These are phyloP conservation scores for Cylas formicarius DNA, from an alignment of 1,140 invertebrate species.

Conservation along the genomic window DNA sequence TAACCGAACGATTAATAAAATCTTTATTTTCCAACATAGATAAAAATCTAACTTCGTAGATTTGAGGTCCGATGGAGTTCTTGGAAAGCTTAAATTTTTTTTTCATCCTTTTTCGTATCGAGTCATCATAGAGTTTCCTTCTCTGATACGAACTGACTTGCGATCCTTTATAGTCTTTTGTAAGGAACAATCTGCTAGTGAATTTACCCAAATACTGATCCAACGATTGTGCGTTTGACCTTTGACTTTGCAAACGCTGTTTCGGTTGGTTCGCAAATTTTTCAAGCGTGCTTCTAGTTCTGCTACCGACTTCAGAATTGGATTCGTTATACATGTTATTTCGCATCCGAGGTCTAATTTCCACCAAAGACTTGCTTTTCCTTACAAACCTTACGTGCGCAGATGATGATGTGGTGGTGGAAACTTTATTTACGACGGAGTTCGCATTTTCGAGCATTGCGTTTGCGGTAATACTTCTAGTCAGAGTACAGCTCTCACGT, in stretches of 20 bases:
- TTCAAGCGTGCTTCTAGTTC: slow-evolving; percentile 9
- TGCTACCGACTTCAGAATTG: slow-evolving; percentile 11
- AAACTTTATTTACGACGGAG: too few species aligned
- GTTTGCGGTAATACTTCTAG: too few species aligned
- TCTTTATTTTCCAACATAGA: slow-evolving; percentile 11
- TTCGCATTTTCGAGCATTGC: too few species aligned
- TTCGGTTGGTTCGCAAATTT: slow-evolving; percentile 17
- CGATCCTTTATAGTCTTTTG: slow-evolving; percentile 20
- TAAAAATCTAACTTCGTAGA: slow-evolving; percentile 23
- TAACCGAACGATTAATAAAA: too few species aligned
- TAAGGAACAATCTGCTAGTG: slow-evolving; percentile 21
- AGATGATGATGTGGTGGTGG: too few species aligned
- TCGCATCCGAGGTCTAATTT: not conserved
- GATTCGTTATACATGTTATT: slow-evolving; percentile 1
- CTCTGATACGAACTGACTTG: slow-evolving; percentile 22
- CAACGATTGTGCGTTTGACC: slow-evolving; percentile 8
- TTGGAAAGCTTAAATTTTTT: slow-evolving; percentile 10
- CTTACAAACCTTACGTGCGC: too few species aligned
- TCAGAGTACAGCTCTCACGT: too few species aligned
- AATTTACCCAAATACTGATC: slow-evolving; percentile 11
- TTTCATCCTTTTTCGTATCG: slow-evolving; percentile 22
- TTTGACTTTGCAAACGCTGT: slow-evolving; percentile 5
- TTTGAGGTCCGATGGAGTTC: slow-evolving; percentile 16
- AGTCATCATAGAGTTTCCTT: slow-evolving; percentile 24
- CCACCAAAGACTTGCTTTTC: slow-evolving; percentile 12